These are phyloP conservation scores for Harmothoe impar DNA, from an alignment of 2,888 invertebrate genomes.

Conservation along the genomic window DNA sequence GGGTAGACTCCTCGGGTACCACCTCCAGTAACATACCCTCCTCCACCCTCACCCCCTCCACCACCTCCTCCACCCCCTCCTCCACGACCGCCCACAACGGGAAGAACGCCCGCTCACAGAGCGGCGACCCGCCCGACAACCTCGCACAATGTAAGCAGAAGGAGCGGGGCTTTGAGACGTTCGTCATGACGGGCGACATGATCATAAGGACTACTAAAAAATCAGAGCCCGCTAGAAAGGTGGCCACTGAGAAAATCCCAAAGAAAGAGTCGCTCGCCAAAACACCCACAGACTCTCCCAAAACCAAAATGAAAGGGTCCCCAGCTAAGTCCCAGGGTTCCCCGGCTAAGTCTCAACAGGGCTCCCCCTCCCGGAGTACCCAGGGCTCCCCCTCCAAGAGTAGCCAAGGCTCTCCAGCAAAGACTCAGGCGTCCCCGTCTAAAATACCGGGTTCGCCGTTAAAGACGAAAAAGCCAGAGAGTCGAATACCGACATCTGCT, in stretches of 20 bases:
- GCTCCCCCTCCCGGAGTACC: not conserved
- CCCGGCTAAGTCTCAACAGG: conserved; percentile 19
- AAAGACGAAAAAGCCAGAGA: conserved; percentile 49
- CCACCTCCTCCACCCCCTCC: not conserved
- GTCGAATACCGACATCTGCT: conserved; percentile 56
- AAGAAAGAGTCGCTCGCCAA: not conserved
- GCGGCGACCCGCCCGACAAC: not conserved
- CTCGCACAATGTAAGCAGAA: conserved; percentile 48
- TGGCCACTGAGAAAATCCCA: not conserved
- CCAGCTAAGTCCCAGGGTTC: conserved; percentile 46
- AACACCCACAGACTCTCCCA: not conserved
- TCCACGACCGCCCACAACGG: conserved; percentile 17
- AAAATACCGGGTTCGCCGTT: conserved; percentile 39
- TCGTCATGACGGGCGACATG: conserved; percentile 98
- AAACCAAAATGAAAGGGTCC: conserved; percentile 13
- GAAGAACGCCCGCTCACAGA: not conserved
- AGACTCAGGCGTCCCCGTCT: conserved; percentile 42
- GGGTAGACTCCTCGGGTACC: not conserved
- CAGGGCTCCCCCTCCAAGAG: conserved; percentile 47
- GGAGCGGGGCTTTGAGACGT: conserved; percentile 84
- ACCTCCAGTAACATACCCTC: not conserved
- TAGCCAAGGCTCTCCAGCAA: conserved; percentile 43
- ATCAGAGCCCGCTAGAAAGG: conserved; percentile 29
- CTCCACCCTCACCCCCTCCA: not conserved
- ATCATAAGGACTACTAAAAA: conserved; percentile 92